Evolutionary conservation across 2,113 vertebrate genomes (phyloP).

Genomic region (Archilochus colubris): DNA sequence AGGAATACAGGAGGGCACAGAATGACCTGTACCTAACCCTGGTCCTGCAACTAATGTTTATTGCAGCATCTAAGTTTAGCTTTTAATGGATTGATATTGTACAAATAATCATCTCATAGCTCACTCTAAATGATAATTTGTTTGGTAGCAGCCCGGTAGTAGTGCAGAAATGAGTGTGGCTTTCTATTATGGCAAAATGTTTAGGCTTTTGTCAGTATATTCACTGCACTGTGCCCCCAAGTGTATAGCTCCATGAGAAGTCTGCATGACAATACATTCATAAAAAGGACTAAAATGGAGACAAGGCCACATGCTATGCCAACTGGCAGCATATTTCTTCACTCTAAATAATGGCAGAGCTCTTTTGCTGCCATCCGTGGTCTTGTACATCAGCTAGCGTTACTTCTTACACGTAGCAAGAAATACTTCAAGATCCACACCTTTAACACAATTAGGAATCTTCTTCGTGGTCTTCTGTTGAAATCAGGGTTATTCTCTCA

Average conservation of each 20-base stretch:
- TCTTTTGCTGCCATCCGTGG: background rate
- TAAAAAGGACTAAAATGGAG: background rate
- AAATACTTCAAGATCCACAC: background rate
- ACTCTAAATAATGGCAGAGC: background rate
- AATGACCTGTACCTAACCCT: background rate
- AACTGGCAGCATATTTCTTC: background rate
- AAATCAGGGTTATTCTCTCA: background rate
- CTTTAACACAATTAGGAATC: background rate
- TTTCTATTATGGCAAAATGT: background rate
- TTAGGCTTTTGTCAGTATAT: background rate
- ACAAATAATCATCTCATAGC: background rate
- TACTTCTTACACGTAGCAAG: background rate
- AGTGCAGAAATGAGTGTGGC: background rate
- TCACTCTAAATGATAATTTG: background rate
- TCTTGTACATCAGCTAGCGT: background rate
- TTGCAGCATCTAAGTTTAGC: background rate
- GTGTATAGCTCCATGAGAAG: background rate
- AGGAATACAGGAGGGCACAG: background rate
- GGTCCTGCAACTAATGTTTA: background rate
- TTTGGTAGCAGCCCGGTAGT: background rate
- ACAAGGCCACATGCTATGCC: background rate
- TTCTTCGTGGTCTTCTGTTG: background rate
- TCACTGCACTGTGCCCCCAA: background rate
- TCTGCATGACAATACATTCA: background rate
- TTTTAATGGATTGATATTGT: background rate